These are phyloP conservation scores for Drosophila tanythrix DNA, from an alignment of 2,888 invertebrate genomes.

Conservation along the genomic window DNA sequence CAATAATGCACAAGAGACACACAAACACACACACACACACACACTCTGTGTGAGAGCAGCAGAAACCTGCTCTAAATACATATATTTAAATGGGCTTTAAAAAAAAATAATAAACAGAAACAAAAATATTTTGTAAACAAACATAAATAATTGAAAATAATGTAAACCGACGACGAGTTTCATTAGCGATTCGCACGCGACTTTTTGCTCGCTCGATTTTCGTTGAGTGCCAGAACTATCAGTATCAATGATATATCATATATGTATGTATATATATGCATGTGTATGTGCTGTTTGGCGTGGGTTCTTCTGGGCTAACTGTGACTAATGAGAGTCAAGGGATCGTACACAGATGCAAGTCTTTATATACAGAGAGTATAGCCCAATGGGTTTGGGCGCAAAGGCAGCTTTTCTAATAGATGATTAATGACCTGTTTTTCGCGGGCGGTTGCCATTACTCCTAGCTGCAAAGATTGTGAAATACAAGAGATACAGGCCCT, in stretches of 20 bases:
- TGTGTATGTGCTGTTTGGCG: not conserved
- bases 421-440: conserved; percentile 22
- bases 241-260: conserved; percentile 3
- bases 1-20: conserved; percentile 51
- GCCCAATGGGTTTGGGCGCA: not conserved
- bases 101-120: conserved; percentile 13
- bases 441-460: not conserved
- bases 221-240: too few relatives aligned
- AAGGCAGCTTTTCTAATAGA: not conserved
- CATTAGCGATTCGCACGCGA: conserved; percentile 27
- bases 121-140: conserved; percentile 9
- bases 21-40: conserved; percentile 35
- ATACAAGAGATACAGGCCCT: not conserved
- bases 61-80: conserved; percentile 10
- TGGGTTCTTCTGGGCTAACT: not conserved
- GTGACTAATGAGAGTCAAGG: conserved; percentile 27
- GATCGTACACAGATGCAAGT: not conserved
- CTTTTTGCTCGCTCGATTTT: too few relatives aligned
- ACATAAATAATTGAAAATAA: conserved; percentile 40
- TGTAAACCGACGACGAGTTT: conserved; percentile 25
- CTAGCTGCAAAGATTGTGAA: not conserved
- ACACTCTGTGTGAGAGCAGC: not conserved
- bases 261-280: not conserved
- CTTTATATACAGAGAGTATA: not conserved
- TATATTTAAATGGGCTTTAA: conserved; percentile 49